These are phyloP conservation scores for Eudorcas thomsonii DNA, from an alignment of 2,113 vertebrate genomes.

Conservation along the genomic window DNA sequence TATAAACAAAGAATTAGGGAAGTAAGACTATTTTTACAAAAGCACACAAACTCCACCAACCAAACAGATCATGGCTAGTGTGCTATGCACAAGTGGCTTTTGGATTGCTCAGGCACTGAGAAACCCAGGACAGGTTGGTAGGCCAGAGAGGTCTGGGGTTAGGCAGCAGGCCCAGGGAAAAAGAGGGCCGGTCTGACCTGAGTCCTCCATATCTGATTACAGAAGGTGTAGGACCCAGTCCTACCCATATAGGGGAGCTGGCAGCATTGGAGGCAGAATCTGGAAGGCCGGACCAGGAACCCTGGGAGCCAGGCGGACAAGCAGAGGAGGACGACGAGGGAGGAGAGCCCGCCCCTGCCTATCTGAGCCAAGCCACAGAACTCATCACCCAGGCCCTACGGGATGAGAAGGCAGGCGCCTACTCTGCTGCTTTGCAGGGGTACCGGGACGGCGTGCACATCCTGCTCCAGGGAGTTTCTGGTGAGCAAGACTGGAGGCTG, in stretches of 20 bases:
- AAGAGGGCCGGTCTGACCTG: background rate
- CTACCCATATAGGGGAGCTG: conserved; percentile 53
- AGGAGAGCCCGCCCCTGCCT: conserved; percentile 64
- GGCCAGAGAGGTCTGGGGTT: background rate
- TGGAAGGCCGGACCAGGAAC: conserved; percentile 6
- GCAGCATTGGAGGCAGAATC: background rate
- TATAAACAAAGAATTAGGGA: background rate
- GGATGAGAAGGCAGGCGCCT: conserved; percentile 71
- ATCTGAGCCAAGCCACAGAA: conserved; percentile 80
- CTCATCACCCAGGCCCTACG: conserved; percentile 84
- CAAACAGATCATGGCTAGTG: background rate
- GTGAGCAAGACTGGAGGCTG: conserved; percentile 72
- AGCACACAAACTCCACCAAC: background rate
- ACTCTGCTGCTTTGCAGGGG: conserved; percentile 70
- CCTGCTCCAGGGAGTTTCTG: conserved; percentile 87
- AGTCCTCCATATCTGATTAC: background rate
- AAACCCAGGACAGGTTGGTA: background rate
- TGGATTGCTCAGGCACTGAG: background rate
- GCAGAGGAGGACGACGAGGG: conserved; percentile 63
- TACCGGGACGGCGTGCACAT: conserved; percentile 88
- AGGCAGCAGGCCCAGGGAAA: background rate
- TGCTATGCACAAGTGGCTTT: background rate
- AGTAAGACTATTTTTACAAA: background rate
- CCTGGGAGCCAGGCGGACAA: conserved; percentile 71
- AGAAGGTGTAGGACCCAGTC: conserved; percentile 42